Base-by-base conservation (phyloP, 2,888 invertebrate genomes). In the Penaeus monodon region DNA sequence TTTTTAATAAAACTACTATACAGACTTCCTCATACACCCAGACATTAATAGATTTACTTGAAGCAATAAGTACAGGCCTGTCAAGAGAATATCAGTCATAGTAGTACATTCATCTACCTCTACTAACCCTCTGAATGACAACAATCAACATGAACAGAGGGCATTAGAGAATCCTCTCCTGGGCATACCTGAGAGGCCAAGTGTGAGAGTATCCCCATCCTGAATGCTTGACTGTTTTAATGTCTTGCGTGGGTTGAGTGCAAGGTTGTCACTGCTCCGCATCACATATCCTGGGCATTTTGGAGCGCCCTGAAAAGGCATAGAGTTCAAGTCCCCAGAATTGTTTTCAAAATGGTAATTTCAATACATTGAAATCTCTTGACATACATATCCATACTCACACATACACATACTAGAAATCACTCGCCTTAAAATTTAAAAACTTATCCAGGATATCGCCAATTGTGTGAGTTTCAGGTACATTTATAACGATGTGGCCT, bases 151-250 rank as follows among this genome's bases (percentile, higher is more conserved):
- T 17, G 3, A 17, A 57, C 57, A 14, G 12, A 17, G 17, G 57
- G 57, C 17, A 57, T 57, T 14, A 57, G 14, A 57, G 10, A 57
- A 1, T 57, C 14, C 10, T 57, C 17, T 57, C 57, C 57, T 17
- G 57, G 17, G 57, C 74, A 33, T 49, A 86, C 86, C 81, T 29
- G 64, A 20, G 29, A 81, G 81, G n/a, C 86, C 86, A 81, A 86
- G 49, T 20, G 81, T 86, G 77, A 86, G 86, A 27, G 76, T 86
- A 8, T 86, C 86, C 22, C 86, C 86, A 65, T 86, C 76, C 33
- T 81, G 74, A 77, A 86, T 24, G n/a, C 57, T 38, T 22, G 81
- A 63, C 57, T 86, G 76, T 64, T 77, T 64, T 3, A 86, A 77
- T 33, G 81, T 81, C 68, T 81, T 86, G 65, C 81, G 76, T 24